Evolutionary conservation across 1,140 invertebrate genomes (phyloP), one percentile per base, ranked within the genome.

Genomic region (Mamestra configurata): DNA sequence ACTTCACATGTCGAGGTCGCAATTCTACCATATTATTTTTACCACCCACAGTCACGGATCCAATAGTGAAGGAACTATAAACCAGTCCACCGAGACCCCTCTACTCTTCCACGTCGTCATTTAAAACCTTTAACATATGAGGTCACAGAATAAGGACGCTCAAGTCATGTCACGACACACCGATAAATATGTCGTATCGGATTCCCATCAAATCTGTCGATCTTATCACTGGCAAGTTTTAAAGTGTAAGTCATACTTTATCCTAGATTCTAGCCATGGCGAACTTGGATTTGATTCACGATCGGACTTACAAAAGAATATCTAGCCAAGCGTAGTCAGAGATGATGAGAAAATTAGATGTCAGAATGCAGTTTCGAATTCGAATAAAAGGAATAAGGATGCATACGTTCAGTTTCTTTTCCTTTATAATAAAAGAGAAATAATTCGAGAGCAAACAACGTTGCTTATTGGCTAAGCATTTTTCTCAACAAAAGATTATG

Each of bases 11-110:
- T 70, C 43, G 68, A 18, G 40, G 77, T 77, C 64, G 72, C 61
- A 75, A 68, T 70, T 77, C 71, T 72, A 79, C 77, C 37, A 75
- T 79, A 79, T 82, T 64, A 80, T 80, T 83, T 80, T 80, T 78
- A 83, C 79, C 68, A 79, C 79, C 57, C 79, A 57, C 22, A 75
- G 79, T 78, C 82, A 80, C 51, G 59, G 71, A 55, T 7, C 35
- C 51, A 43, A 49, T 46, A 75, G 59, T 13, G 8, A 53, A 68
- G 20, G 31, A 37, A 35, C 59, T 59, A 40, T 24, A 59, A 75
- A 57, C 35, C 51, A 75, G 22, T 75, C 8, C 59, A 43, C 0
- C 4, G 24, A 75, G 71, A 75, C 53, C 51, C 10, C 22, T 35
- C 35, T 31, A 27, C 71, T 64, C 40, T 77, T 77, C 76, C 7